Evolutionary conservation across 2,797 vertebrate genomes (phyloP).

Genomic region (Hybognathus amarus): DNA sequence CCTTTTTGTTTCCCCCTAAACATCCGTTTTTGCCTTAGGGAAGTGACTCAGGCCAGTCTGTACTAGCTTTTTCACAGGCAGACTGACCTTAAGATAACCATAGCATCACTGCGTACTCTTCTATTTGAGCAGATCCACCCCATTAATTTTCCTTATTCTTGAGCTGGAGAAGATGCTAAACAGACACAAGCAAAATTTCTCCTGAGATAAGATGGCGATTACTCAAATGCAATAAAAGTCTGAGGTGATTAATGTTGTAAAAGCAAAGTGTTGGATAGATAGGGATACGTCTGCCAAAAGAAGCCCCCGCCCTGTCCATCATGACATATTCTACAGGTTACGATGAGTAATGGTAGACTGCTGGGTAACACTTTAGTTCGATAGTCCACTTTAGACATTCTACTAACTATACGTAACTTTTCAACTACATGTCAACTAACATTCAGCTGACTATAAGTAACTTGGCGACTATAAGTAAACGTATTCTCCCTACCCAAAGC

Average conservation of each 20-base stretch:
- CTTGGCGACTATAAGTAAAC: too few species aligned
- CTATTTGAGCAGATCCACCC: conserved; percentile 18
- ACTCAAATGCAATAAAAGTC: conserved; percentile 39
- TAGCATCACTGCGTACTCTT: background rate
- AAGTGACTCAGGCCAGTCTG: conserved; percentile 12
- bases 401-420: too few species aligned
- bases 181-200: conserved; percentile 7
- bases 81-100: conserved; percentile 22
- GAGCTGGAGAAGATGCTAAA: conserved; percentile 15
- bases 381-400: too few species aligned
- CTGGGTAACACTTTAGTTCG: too few species aligned
- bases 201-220: conserved; percentile 29
- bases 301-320: background rate
- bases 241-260: background rate
- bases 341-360: background rate
- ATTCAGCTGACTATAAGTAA: too few species aligned
- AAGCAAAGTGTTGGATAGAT: conserved; percentile 18
- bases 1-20: conserved; percentile 31
- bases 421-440: too few species aligned
- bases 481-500: too few species aligned
- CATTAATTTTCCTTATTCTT: conserved; percentile 14
- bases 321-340: background rate
- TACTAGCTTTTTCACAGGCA: background rate
- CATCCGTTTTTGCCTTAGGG: conserved; percentile 25
- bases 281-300: background rate